A percentile compares a stretch with the other conserved stretches of the same genome.
phyloP scores from a whole-genome alignment of 2,888 invertebrate species.

The Mechanitis messenoides region DNA sequence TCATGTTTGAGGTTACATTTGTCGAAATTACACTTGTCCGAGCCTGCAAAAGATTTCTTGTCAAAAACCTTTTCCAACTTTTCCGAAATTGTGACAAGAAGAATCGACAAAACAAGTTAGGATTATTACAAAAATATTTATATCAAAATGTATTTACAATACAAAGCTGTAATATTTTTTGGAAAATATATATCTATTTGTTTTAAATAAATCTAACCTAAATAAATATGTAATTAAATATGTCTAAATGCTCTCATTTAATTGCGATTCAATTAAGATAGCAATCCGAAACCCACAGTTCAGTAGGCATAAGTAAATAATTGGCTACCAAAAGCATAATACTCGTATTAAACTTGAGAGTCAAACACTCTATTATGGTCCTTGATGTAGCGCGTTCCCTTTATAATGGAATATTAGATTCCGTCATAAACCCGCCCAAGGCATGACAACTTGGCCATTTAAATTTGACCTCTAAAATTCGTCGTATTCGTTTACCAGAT shows the following conservation, averaged over 20 bases:
- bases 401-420: constrained; percentile 70
- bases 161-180: no score
- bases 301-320: constrained; percentile 12
- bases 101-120: no score
- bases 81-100: no score
- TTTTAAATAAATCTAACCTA: not conserved
- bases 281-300: not conserved
- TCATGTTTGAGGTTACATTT: no score
- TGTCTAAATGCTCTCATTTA: not conserved
- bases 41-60: no score
- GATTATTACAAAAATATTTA: no score
- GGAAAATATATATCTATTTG: no score
- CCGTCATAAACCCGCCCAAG: constrained; percentile 49
- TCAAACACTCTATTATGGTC: constrained; percentile 50
- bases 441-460: constrained; percentile 47
- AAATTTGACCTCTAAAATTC: constrained; percentile 51
- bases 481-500: constrained; percentile 15
- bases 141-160: no score
- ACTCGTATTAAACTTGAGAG: constrained; percentile 37
- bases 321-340: constrained; percentile 18
- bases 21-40: no score
- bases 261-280: constrained; percentile 1
- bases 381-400: constrained; percentile 51
- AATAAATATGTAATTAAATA: not conserved
- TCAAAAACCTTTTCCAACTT: no score